A percentile compares a stretch with the other conserved stretches of the same genome.
Evolutionary conservation across 35 echinoderm and acorn worm genomes (phyloP).

Genomic region (Strongylocentrotus purpuratus): DNA sequence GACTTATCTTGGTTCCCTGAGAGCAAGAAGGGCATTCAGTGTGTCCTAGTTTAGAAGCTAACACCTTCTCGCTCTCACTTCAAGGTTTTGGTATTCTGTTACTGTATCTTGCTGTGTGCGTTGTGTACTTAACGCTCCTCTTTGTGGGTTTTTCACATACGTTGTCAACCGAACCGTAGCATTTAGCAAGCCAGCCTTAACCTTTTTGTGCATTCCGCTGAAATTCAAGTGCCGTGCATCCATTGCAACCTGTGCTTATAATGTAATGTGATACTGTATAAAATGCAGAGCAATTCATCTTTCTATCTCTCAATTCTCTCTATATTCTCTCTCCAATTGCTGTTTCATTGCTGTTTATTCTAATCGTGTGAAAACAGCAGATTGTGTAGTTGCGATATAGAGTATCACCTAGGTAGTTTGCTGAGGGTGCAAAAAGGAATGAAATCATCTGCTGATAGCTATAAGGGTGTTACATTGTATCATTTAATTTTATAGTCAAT

Average conservation of each 20-base stretch:
- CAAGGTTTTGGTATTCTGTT: not conserved
- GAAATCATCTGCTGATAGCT: not conserved
- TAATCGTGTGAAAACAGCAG: not conserved
- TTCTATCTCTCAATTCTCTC: not conserved
- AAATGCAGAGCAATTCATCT: not conserved
- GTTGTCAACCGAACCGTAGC: not conserved
- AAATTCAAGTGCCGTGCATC: not conserved
- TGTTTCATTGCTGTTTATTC: not conserved
- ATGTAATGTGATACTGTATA: not conserved
- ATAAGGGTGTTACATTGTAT: not conserved
- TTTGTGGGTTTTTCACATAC: not conserved
- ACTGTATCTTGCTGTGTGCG: not conserved
- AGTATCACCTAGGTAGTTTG: too few relatives aligned
- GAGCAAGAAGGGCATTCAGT: not conserved
- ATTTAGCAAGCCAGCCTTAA: not conserved
- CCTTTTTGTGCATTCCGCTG: not conserved
- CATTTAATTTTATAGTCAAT: too few relatives aligned
- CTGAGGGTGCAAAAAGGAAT: not conserved
- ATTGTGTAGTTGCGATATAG: not conserved
- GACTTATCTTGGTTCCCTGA: not conserved
- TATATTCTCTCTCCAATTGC: not conserved
- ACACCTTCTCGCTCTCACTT: not conserved
- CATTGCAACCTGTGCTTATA: not conserved
- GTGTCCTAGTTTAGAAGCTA: not conserved
- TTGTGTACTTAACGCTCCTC: not conserved